A percentile compares a stretch with the other conserved stretches of the same genome.
phyloP scores from a whole-genome alignment of 2,888 invertebrate species.

The Callimorpha dominula region DNA sequence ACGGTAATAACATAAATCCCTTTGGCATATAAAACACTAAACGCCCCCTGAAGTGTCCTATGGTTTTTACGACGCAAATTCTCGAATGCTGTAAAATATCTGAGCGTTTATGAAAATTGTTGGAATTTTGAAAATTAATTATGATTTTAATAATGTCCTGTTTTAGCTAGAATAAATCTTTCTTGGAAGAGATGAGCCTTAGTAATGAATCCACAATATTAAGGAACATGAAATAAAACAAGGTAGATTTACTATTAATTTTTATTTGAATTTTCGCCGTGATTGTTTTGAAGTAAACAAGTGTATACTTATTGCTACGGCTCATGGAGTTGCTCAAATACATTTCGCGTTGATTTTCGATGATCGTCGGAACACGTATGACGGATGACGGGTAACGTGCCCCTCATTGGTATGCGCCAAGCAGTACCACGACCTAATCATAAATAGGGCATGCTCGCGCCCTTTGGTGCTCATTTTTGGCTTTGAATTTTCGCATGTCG shows the following conservation, averaged over 20 bases:
- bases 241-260: conserved; percentile 7
- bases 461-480: conserved; percentile 47
- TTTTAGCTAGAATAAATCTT: conserved; percentile 14
- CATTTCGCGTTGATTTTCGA: conserved; percentile 52
- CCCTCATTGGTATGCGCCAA: conserved; percentile 68
- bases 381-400: conserved; percentile 64
- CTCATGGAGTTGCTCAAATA: conserved; percentile 38
- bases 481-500: conserved; percentile 29
- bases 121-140: conserved; percentile 57
- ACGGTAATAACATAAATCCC: conserved; percentile 87
- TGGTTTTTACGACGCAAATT: conserved; percentile 74
- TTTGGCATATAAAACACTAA: conserved; percentile 87
- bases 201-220: conserved; percentile 2
- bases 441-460: conserved; percentile 62
- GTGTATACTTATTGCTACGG: not conserved
- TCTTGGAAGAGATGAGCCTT: conserved; percentile 8
- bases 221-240: conserved; percentile 8
- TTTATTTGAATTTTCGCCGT: not conserved
- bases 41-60: conserved; percentile 82
- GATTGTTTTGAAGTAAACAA: not conserved
- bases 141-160: conserved; percentile 31
- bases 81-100: conserved; percentile 64
- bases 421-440: conserved; percentile 63
- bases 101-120: conserved; percentile 72
- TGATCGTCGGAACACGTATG: conserved; percentile 58